These are phyloP conservation scores for Andrena praecox DNA, from an alignment of 2,888 invertebrate genomes.

Conservation along the genomic window DNA sequence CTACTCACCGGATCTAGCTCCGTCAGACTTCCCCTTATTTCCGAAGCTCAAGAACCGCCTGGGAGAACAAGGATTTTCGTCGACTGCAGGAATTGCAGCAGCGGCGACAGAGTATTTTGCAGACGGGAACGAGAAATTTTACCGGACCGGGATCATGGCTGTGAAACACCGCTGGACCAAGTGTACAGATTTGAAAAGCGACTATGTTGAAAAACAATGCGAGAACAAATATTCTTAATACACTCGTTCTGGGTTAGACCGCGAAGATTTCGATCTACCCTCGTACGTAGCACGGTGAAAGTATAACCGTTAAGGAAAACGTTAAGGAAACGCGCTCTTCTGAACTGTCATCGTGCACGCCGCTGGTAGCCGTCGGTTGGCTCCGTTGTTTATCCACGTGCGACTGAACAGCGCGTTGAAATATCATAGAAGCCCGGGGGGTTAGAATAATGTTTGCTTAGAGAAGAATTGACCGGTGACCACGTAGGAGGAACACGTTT, in stretches of 20 bases:
- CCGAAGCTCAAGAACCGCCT: not conserved
- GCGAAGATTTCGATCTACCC: not conserved
- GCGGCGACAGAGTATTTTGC: not conserved
- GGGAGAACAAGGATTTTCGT: not conserved
- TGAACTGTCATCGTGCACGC: conserved; percentile 21
- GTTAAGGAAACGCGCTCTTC: conserved; percentile 13
- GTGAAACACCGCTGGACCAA: not conserved
- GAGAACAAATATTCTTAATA: too few relatives aligned
- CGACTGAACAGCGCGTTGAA: conserved; percentile 47
- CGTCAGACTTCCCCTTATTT: not conserved
- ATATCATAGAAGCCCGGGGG: conserved; percentile 40
- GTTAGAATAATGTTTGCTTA: conserved; percentile 67
- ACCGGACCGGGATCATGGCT: not conserved
- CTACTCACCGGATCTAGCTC: not conserved
- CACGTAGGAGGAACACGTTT: conserved; percentile 12
- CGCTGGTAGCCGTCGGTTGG: not conserved
- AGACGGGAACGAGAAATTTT: not conserved
- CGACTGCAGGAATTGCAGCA: not conserved
- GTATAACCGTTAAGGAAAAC: not conserved
- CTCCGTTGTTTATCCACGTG: conserved; percentile 64
- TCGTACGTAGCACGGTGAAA: not conserved
- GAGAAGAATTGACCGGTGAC: conserved; percentile 45
- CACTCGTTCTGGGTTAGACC: not conserved
- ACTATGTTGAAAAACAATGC: not conserved
- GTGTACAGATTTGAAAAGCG: not conserved